Percentiles rank a stretch among this genome's conserved stretches.
phyloP scores from a whole-genome alignment of 2,888 invertebrate species.

The Hypsopygia costalis region DNA sequence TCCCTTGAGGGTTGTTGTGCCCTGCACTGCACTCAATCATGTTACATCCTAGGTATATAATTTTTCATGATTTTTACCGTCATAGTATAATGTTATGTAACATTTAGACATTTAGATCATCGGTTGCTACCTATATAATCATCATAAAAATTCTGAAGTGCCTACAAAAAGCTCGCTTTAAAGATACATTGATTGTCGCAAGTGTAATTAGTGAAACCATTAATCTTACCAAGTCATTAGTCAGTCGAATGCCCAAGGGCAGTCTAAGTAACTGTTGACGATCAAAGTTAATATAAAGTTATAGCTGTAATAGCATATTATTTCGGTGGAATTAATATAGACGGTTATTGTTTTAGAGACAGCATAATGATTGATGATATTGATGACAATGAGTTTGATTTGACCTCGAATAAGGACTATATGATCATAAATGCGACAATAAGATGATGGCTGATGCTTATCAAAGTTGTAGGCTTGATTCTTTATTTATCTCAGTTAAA shows the following conservation, averaged over 20 bases:
- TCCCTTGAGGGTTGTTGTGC: too few species aligned
- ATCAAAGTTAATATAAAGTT: conserved; percentile 62
- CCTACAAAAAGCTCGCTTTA: conserved; percentile 51
- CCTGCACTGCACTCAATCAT: too few species aligned
- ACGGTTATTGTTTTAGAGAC: conserved; percentile 74
- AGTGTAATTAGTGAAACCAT: conserved; percentile 73
- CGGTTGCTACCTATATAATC: conserved; percentile 4
- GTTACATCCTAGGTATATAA: too few species aligned
- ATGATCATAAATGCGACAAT: not conserved
- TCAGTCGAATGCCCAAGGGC: conserved; percentile 64
- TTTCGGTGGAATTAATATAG: conserved; percentile 60
- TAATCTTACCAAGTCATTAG: conserved; percentile 71
- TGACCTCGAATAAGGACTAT: conserved; percentile 14
- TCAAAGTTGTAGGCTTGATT: too few species aligned
- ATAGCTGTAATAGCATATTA: conserved; percentile 66
- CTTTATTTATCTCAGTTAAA: too few species aligned
- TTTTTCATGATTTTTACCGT: too few species aligned
- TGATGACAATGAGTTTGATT: conserved; percentile 30
- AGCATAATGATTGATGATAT: conserved; percentile 61
- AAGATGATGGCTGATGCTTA: too few species aligned
- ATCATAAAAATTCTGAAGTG: conserved; percentile 15
- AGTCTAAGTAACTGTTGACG: conserved; percentile 69
- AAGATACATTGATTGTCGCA: conserved; percentile 69
- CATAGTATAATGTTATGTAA: not conserved
- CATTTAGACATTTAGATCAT: not conserved